Percentiles rank a stretch among this genome's conserved stretches.
Evolutionary conservation across 2,797 vertebrate species (phyloP).

Genomic region (Selene dorsalis): DNA sequence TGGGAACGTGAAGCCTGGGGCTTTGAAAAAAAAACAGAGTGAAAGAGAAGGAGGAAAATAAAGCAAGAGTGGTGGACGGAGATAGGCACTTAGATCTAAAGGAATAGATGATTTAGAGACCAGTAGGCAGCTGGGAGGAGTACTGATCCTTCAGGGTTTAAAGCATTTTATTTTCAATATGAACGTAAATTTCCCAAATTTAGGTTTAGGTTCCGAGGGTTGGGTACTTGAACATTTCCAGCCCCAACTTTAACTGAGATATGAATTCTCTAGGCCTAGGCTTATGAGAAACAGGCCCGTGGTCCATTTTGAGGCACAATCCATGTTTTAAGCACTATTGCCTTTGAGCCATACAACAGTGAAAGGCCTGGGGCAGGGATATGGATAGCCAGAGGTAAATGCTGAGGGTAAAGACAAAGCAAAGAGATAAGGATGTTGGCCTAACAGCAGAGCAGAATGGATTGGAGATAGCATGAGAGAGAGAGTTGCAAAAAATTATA

Average conservation of each 20-base stretch:
- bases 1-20: conserved; percentile 44
- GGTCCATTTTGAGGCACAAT: conserved; percentile 34
- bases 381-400: conserved; percentile 58
- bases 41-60: conserved; percentile 38
- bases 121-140: conserved; percentile 20
- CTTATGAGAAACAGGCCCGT: conserved; percentile 11
- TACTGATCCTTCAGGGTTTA: conserved; percentile 26
- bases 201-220: conserved; percentile 24
- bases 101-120: conserved; percentile 50
- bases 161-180: conserved; percentile 41
- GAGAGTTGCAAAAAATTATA: conserved; percentile 2
- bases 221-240: conserved; percentile 30
- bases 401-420: conserved; percentile 45
- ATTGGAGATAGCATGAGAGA: background rate
- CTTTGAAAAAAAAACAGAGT: conserved; percentile 45
- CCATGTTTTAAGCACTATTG: conserved; percentile 56
- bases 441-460: conserved; percentile 32
- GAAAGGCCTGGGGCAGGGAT: conserved; percentile 63
- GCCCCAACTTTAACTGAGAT: conserved; percentile 33
- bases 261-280: conserved; percentile 40
- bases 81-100: conserved; percentile 43
- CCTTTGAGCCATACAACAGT: conserved; percentile 55
- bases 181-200: conserved; percentile 54
- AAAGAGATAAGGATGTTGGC: conserved; percentile 6
- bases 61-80: conserved; percentile 39